These are phyloP conservation scores for Actinostola sp. DNA, from an alignment of 92 coral and sea anemone species.

Conservation along the genomic window DNA sequence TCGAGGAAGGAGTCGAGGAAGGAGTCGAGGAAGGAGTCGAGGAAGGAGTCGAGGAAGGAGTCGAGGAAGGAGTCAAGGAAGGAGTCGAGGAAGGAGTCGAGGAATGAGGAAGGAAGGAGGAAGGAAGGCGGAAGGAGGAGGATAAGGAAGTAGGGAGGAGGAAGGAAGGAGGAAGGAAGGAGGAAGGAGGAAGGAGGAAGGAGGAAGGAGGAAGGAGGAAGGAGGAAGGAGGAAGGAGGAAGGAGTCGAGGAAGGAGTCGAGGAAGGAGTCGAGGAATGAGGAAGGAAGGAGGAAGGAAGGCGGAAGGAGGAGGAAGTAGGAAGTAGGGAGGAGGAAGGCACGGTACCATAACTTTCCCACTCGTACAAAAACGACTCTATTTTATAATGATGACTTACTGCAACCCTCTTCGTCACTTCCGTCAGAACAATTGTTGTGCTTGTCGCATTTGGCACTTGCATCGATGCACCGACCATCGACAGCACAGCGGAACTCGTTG, in stretches of 20 bases:
- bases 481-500: constrained; percentile 53
- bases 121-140: not conserved
- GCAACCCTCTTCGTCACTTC: constrained; percentile 66
- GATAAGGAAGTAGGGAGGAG: not conserved
- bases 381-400: constrained; percentile 40
- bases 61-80: too few relatives aligned
- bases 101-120: too few relatives aligned
- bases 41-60: too few relatives aligned
- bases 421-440: constrained; percentile 41
- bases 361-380: constrained; percentile 7
- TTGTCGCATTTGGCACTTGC: constrained; percentile 30
- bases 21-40: too few relatives aligned
- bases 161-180: too few relatives aligned
- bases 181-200: too few relatives aligned
- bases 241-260: not conserved
- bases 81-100: too few relatives aligned
- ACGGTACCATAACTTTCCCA: too few relatives aligned
- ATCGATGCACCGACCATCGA: constrained; percentile 74
- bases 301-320: not conserved
- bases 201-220: too few relatives aligned
- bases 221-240: too few relatives aligned
- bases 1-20: too few relatives aligned
- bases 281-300: not conserved
- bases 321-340: not conserved
- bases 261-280: too few relatives aligned